phyloP scores from a whole-genome alignment of 1,140 invertebrate genomes.

The Sarcophaga peregrina region DNA sequence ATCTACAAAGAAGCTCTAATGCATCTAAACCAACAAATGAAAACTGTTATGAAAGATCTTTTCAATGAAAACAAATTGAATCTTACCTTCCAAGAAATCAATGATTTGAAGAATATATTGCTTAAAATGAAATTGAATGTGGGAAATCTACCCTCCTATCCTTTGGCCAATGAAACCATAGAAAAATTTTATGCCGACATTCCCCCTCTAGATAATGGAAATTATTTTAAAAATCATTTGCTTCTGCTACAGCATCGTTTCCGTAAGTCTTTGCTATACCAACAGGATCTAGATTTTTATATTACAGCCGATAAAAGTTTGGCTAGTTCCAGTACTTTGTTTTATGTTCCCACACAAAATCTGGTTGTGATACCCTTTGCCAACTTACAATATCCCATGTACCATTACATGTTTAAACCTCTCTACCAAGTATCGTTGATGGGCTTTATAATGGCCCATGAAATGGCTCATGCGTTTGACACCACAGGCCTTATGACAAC shows the following conservation, averaged over 20 bases:
- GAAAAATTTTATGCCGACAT: not conserved
- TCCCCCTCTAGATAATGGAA: not conserved
- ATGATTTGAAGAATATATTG: not conserved
- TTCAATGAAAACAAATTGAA: not conserved
- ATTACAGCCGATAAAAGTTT: not conserved
- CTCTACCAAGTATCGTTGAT: conserved; percentile 54
- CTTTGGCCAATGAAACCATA: not conserved
- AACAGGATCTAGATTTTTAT: no score
- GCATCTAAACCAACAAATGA: not conserved
- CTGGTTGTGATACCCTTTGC: conserved; percentile 52
- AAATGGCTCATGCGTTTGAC: conserved; percentile 54
- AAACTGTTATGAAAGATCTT: not conserved
- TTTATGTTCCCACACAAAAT: conserved; percentile 50
- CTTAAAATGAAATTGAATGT: not conserved
- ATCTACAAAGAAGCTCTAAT: not conserved
- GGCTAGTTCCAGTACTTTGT: not conserved
- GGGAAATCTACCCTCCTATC: not conserved
- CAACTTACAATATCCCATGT: conserved; percentile 51
- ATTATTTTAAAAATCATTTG: conserved; percentile 7
- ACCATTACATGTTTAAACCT: conserved; percentile 45
- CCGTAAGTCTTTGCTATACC: not conserved
- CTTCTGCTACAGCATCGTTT: not conserved
- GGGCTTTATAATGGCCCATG: conserved; percentile 55
- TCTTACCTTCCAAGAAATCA: no score
- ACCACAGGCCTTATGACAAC: conserved; percentile 11